Evolutionary conservation across 2,888 invertebrate species (phyloP).

Genomic region (Patella depressa): DNA sequence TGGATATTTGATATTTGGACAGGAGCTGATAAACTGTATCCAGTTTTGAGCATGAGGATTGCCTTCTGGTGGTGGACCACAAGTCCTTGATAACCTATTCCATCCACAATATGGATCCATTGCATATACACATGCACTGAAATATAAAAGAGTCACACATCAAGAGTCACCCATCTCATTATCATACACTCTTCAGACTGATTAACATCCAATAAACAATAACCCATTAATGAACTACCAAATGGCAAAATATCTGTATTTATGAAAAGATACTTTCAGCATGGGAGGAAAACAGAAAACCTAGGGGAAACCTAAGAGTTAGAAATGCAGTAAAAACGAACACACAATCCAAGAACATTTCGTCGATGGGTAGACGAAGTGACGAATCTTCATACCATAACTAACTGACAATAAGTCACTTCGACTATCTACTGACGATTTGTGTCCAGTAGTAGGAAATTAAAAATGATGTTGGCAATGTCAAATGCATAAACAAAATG

Average conservation of each 20-base stretch:
- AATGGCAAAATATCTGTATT: constrained; percentile 1
- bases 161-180: neutral
- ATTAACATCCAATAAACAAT: neutral
- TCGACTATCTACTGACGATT: too few relatives aligned
- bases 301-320: too few relatives aligned
- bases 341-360: too few relatives aligned
- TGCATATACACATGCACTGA: constrained; percentile 81
- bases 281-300: too few relatives aligned
- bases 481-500: too few relatives aligned
- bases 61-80: constrained; percentile 80
- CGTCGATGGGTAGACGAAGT: too few relatives aligned
- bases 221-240: constrained; percentile 6
- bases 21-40: constrained; percentile 81
- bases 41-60: constrained; percentile 80
- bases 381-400: too few relatives aligned
- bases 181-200: neutral
- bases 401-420: too few relatives aligned
- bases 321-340: too few relatives aligned
- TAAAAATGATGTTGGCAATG: too few relatives aligned
- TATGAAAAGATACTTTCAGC: too few relatives aligned
- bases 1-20: constrained; percentile 75
- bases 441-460: too few relatives aligned
- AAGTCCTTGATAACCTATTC: constrained; percentile 83
- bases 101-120: constrained; percentile 96
- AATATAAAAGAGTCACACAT: constrained; percentile 17